phyloP scores from a whole-genome alignment of 2,888 invertebrate genomes.

The Dendrolimus houi region DNA sequence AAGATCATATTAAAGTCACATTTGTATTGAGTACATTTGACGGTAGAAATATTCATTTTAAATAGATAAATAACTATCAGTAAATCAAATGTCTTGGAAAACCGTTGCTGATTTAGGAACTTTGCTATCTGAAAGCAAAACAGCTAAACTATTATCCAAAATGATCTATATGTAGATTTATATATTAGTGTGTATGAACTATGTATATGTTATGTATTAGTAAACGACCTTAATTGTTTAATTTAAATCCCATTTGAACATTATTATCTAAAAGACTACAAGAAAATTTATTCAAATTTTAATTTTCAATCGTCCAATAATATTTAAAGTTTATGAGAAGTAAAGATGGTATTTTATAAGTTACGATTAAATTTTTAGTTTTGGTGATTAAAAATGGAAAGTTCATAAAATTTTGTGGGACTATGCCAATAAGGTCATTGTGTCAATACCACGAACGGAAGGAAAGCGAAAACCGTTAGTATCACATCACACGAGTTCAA shows the following conservation, averaged over 20 bases:
- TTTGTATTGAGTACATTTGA: too few relatives aligned
- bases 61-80: too few relatives aligned
- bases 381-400: slow-evolving; percentile 37
- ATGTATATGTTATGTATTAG: not conserved
- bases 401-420: slow-evolving; percentile 36
- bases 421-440: slow-evolving; percentile 43
- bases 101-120: slow-evolving; percentile 20
- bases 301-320: too few relatives aligned
- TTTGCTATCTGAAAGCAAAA: slow-evolving; percentile 20
- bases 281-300: too few relatives aligned
- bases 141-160: not conserved
- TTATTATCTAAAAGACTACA: too few relatives aligned
- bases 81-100: slow-evolving; percentile 15
- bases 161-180: not conserved
- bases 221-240: too few relatives aligned
- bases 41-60: too few relatives aligned
- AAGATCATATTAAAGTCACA: too few relatives aligned
- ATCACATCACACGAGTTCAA: slow-evolving; percentile 3
- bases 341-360: not conserved
- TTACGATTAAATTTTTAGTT: slow-evolving; percentile 7
- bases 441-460: slow-evolving; percentile 43
- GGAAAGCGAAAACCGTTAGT: slow-evolving; percentile 41
- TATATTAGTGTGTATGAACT: not conserved
- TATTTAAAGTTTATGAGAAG: too few relatives aligned
- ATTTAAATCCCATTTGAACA: too few relatives aligned